These are phyloP conservation scores for Perizoma flavofasciatum DNA, from an alignment of 2,888 invertebrate species.

Conservation along the genomic window DNA sequence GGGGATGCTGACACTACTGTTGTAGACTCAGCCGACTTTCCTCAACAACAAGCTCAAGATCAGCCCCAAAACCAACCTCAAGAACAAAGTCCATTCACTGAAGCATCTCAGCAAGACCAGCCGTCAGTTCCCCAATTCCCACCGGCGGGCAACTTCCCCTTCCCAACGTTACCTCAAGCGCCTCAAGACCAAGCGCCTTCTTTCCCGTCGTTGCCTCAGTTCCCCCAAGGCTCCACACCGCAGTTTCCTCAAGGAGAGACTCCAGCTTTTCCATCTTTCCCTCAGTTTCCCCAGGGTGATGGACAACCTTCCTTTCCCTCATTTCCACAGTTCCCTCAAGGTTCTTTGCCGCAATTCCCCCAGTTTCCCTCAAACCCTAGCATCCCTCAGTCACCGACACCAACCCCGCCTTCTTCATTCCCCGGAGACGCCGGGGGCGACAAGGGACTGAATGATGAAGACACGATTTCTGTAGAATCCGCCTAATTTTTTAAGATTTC, in stretches of 20 bases:
- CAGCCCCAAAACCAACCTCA: constrained; percentile 42
- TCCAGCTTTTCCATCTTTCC: constrained; percentile 36
- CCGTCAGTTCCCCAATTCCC: constrained; percentile 41
- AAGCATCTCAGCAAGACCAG: constrained; percentile 42
- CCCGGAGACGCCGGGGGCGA: constrained; percentile 55
- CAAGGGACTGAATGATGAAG: constrained; percentile 69
- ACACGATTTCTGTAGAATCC: constrained; percentile 74
- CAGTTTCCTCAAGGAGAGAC: constrained; percentile 27
- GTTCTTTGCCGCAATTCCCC: constrained; percentile 44
- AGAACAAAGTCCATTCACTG: constrained; percentile 37
- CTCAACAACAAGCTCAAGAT: constrained; percentile 40
- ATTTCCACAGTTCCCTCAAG: constrained; percentile 48
- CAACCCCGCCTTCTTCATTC: constrained; percentile 55
- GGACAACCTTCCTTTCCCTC: constrained; percentile 6
- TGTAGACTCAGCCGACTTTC: constrained; percentile 67
- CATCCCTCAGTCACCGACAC: constrained; percentile 48
- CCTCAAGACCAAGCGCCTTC: constrained; percentile 31
- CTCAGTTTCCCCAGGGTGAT: constrained; percentile 42
- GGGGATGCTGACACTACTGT: constrained; percentile 71
- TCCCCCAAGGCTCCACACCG: constrained; percentile 19
- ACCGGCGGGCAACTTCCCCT: constrained; percentile 43
- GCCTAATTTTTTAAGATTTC: constrained; percentile 48
- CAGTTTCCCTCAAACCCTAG: constrained; percentile 47
- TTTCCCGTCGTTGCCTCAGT: constrained; percentile 43
- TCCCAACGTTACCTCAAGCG: constrained; percentile 41